Base-by-base conservation (phyloP, 2,113 vertebrate genomes). In the Erpornis zantholeuca region DNA sequence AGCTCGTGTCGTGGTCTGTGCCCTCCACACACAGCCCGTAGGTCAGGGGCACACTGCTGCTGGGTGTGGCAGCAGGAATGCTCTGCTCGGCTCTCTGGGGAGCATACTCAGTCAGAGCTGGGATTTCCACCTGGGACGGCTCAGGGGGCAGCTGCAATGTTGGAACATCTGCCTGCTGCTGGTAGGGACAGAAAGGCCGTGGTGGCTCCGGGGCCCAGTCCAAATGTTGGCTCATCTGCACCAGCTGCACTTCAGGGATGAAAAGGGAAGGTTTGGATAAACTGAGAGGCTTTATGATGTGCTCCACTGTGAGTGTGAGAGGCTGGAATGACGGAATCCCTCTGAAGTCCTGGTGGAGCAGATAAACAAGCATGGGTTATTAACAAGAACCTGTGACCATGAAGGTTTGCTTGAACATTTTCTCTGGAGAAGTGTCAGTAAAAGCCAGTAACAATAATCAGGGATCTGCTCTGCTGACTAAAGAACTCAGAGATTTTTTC, bases 311-410 rank as follows among this genome's bases (percentile, higher is more conserved):
- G 89, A 97, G 75, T 0, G 36, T 82, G 42, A 98, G 97, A 5
- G 98, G 96, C 85, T 96, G 98, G 95, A 98, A 98, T 0, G 85
- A 81, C 44, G 97, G 68, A 22, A 97, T 92, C 36, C 56, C 97
- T 94, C 96, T 95, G 95, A 98, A 88, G 14, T 98, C 95, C 98
- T 98, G 96, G 73, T 27, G 18, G 45, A 76, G 29, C 1, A 92
- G 23, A 93, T 8, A 83, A 54, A 92, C 10, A 80, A 90, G 24
- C 9, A 15, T 1, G 1, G 85, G 35, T 60, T 56, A 79, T 20
- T 45, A 82, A 35, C 25, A 33, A 44, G 71, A 59, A 76, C 45
- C 59, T 53, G 44, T 42, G 56, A 45, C 21, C 72, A 63, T 28
- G 63, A 70, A 66, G 47, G 23, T 18, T 84, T 87, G 49, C 31